phyloP scores from a whole-genome alignment of 2,797 vertebrate genomes.

The Neosilurus hyrtlii region DNA sequence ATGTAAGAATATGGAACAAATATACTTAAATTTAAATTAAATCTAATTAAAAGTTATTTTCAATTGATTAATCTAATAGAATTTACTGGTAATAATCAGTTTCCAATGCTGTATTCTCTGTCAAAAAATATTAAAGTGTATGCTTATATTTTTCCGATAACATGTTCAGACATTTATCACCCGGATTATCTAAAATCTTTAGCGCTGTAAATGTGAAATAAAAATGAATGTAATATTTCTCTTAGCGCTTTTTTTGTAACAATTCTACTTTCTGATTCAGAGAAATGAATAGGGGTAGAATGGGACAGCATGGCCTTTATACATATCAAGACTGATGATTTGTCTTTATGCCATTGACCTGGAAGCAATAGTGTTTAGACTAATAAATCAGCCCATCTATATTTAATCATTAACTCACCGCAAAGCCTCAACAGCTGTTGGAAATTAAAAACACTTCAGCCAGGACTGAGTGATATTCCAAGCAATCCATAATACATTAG shows the following conservation, averaged over 20 bases:
- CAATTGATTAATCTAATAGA: neutral
- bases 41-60: neutral
- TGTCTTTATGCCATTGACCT: constrained; percentile 98
- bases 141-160: neutral
- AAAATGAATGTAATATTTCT: constrained; percentile 59
- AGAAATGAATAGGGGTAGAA: constrained; percentile 84
- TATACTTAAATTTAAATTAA: neutral
- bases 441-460: constrained; percentile 99
- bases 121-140: constrained; percentile 7
- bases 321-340: constrained; percentile 98
- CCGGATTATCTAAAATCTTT: constrained; percentile 57
- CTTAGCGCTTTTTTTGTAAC: constrained; percentile 63
- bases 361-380: constrained; percentile 94
- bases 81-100: constrained; percentile 2
- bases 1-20: neutral
- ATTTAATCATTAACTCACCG: constrained; percentile 99
- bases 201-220: constrained; percentile 62
- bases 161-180: constrained; percentile 28
- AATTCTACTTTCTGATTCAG: constrained; percentile 68
- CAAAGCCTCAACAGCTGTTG: constrained; percentile 98
- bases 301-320: constrained; percentile 91
- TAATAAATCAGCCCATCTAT: constrained; percentile 99
- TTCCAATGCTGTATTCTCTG: neutral
- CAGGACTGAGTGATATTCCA: constrained; percentile 97
- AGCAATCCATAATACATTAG: constrained; percentile 99